Evolutionary conservation across 1,140 invertebrate species (phyloP).

Genomic region (Centruroides sculpturatus): DNA sequence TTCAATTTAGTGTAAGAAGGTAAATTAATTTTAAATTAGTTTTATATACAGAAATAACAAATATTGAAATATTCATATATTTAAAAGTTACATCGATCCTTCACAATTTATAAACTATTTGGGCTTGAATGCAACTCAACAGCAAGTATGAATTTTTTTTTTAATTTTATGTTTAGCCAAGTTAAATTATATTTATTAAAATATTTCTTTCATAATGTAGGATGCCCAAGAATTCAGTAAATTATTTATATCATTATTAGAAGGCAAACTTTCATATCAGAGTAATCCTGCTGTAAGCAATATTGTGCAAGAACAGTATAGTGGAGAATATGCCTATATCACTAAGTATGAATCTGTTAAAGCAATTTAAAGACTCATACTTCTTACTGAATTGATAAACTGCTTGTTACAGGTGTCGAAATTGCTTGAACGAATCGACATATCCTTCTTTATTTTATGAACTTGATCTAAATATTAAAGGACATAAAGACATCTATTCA

Average conservation of each 20-base stretch:
- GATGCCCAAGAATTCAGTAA: slow-evolving; percentile 61
- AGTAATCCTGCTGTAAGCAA: slow-evolving; percentile 29
- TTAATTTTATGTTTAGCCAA: too few relatives aligned
- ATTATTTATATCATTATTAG: slow-evolving; percentile 46
- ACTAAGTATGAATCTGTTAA: slow-evolving; percentile 36
- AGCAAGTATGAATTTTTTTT: slow-evolving; percentile 22
- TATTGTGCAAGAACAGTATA: slow-evolving; percentile 43
- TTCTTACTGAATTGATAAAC: slow-evolving; percentile 1
- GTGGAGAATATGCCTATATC: slow-evolving; percentile 47
- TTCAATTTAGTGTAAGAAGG: slow-evolving; percentile 42
- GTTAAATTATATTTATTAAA: background rate
- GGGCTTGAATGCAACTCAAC: slow-evolving; percentile 45
- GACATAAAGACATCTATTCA: slow-evolving; percentile 39
- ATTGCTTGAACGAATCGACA: slow-evolving; percentile 42
- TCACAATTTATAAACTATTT: slow-evolving; percentile 43
- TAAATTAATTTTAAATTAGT: slow-evolving; percentile 11
- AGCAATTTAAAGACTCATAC: background rate
- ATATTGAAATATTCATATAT: slow-evolving; percentile 9
- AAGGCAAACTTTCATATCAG: slow-evolving; percentile 37
- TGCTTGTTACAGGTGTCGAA: slow-evolving; percentile 37
- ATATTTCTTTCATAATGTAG: slow-evolving; percentile 29
- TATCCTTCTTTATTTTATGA: slow-evolving; percentile 48
- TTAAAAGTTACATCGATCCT: slow-evolving; percentile 41
- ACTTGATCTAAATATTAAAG: slow-evolving; percentile 44
- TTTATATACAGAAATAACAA: background rate